Conservation (phyloP, 1,140 invertebrate genomes). For the Drosophila mauritiana region DNA sequence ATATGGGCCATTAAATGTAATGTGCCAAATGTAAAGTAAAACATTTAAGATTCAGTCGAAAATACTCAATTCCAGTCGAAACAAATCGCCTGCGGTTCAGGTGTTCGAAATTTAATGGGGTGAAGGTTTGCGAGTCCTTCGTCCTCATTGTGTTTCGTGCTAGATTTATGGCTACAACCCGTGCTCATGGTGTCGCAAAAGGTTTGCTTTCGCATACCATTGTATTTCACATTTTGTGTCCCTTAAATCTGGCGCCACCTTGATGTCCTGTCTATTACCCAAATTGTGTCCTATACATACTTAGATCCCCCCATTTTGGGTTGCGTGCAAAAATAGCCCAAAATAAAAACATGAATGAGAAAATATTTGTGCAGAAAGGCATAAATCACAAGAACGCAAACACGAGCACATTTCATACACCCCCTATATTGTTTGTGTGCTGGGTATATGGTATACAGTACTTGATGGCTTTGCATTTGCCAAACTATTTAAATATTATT, state of each 20-base stretch:
- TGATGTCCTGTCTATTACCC: conserved; percentile 64
- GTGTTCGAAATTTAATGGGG: conserved; percentile 27
- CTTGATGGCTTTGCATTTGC: conserved; percentile 64
- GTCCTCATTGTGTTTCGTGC: conserved; percentile 24
- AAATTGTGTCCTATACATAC: conserved; percentile 52
- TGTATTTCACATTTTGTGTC: conserved; percentile 42
- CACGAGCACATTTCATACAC: conserved; percentile 10
- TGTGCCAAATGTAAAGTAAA: conserved; percentile 40
- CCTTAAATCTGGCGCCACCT: conserved; percentile 66
- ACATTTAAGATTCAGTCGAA: conserved; percentile 26
- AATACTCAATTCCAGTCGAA: conserved; percentile 16
- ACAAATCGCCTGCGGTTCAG: conserved; percentile 8
- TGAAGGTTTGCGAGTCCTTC: conserved; percentile 7
- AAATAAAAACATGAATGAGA: conserved; percentile 54
- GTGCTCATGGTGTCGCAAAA: conserved; percentile 47
- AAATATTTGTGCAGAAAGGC: conserved; percentile 56
- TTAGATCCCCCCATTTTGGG: conserved; percentile 5
- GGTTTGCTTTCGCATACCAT: conserved; percentile 41
- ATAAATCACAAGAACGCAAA: conserved; percentile 64
- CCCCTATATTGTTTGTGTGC: conserved; percentile 3
- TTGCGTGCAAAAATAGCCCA: conserved; percentile 67
- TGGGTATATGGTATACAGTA: conserved; percentile 7
- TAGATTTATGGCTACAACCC: conserved; percentile 37
- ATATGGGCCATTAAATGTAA: conserved; percentile 60
- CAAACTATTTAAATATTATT: conserved; percentile 75